These are phyloP conservation scores for Meteorus colon DNA, from an alignment of 2,888 invertebrate species.

Conservation along the genomic window DNA sequence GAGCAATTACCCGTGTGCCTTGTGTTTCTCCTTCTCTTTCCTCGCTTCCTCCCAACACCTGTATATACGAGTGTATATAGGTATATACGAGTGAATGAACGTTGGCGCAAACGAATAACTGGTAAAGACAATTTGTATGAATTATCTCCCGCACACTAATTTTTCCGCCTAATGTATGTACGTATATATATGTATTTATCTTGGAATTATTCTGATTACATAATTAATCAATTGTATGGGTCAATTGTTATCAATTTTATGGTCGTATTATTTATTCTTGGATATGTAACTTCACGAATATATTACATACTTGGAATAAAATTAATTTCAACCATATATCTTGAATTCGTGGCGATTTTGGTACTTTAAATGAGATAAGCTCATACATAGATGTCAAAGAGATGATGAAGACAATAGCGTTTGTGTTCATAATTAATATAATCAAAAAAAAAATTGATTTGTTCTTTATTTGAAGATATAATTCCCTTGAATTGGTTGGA, in stretches of 20 bases:
- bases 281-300: not conserved
- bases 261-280: not conserved
- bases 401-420: no score
- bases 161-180: not conserved
- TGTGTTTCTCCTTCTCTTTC: not conserved
- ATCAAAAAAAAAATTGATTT: no score
- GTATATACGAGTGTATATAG: not conserved
- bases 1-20: slow-evolving; percentile 51
- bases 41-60: not conserved
- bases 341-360: no score
- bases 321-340: no score
- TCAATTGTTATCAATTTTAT: not conserved
- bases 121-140: slow-evolving; percentile 43
- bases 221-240: not conserved
- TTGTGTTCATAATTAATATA: no score
- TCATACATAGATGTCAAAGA: no score
- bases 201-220: slow-evolving; percentile 15
- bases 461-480: no score
- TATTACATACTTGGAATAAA: no score
- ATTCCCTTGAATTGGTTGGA: no score
- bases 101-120: slow-evolving; percentile 33
- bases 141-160: slow-evolving; percentile 33
- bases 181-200: not conserved
- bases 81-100: slow-evolving; percentile 31
- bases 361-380: no score